These are phyloP conservation scores for Meta bourneti DNA, from an alignment of 2,888 invertebrate genomes.

Conservation along the genomic window DNA sequence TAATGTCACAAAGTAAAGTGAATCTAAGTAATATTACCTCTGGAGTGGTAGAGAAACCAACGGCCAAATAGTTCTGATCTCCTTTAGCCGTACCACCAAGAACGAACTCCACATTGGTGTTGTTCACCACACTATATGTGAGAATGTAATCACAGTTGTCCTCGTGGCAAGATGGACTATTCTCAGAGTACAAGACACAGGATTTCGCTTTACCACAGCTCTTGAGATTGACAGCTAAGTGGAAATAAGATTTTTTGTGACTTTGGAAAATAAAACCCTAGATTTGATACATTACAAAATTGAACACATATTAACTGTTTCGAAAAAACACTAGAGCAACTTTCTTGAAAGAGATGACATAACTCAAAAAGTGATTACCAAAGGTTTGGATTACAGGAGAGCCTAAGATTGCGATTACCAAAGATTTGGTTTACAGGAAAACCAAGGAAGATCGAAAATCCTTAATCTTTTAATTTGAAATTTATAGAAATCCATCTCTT, in stretches of 20 bases:
- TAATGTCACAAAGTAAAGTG: background rate
- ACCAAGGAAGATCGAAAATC: too few relatives aligned
- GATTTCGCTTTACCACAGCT: constrained; percentile 73
- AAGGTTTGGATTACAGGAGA: too few relatives aligned
- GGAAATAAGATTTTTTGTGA: background rate
- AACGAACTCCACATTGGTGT: constrained; percentile 67
- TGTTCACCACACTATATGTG: constrained; percentile 68
- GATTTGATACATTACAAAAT: background rate
- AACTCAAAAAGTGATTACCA: too few relatives aligned
- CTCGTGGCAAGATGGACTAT: constrained; percentile 61
- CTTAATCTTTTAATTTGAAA: too few relatives aligned
- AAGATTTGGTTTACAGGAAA: too few relatives aligned
- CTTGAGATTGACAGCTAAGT: constrained; percentile 67
- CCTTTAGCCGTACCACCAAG: constrained; percentile 69
- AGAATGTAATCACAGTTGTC: constrained; percentile 75
- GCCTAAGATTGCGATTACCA: too few relatives aligned
- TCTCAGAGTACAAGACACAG: constrained; percentile 69
- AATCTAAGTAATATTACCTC: constrained; percentile 31
- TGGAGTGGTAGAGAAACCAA: constrained; percentile 63
- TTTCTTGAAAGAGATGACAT: too few relatives aligned
- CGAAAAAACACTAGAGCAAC: background rate
- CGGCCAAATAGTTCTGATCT: constrained; percentile 68
- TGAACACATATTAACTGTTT: background rate
- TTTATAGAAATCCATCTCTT: too few relatives aligned
- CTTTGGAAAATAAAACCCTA: background rate